Base-by-base conservation (phyloP, 2,888 invertebrate genomes). In the Piscicola geometra region DNA sequence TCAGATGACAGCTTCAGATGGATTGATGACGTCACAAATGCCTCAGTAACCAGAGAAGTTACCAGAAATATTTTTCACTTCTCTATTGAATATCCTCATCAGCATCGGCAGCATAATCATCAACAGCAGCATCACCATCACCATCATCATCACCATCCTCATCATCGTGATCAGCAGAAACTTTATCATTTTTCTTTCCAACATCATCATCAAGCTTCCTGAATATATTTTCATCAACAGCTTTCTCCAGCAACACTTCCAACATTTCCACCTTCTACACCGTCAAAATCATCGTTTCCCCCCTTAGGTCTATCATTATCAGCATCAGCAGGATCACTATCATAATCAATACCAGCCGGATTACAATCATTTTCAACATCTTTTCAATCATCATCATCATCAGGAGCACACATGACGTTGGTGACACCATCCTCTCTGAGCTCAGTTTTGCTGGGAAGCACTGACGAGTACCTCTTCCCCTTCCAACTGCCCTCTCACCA, bases 281-380 rank as follows among this genome's bases (percentile, higher is more conserved):
- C 41, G 15, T 41, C 41, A 41, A 9, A 5, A 41, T 15, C 5
- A 41, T 5, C 5, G 41, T 41, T 15, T 41, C 41, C 5, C 15
- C 15, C 41, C 9, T 15, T 41, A 5, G 5, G 5, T 41, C 41
- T 15, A 41, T 41, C 41, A 41, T 41, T 15, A 9, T 41, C 41
- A 41, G 5, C 41, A 41, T 41, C 41, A 5, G 41, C 64, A 30
- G 5, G 5, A 3, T 64, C 21, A 5, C n/a, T n/a, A 64, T 64
- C 64, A 12, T 64, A 5, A 64, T 64, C 64, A 5, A 50, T 18
- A 50, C 52, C 15, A 50, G 15, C n/a, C n/a, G 52, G 15, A 50
- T n/a, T n/a, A 5, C 30, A n/a, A 64, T 64, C 64, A 64, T 64
- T 64, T 64, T 64, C 64, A 3, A 3, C 64, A 12, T 64, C 64